Evolutionary conservation across 2,113 vertebrate species (phyloP), one percentile per base, ranked within the genome.

Genomic region (Hepsetus odoe): DNA sequence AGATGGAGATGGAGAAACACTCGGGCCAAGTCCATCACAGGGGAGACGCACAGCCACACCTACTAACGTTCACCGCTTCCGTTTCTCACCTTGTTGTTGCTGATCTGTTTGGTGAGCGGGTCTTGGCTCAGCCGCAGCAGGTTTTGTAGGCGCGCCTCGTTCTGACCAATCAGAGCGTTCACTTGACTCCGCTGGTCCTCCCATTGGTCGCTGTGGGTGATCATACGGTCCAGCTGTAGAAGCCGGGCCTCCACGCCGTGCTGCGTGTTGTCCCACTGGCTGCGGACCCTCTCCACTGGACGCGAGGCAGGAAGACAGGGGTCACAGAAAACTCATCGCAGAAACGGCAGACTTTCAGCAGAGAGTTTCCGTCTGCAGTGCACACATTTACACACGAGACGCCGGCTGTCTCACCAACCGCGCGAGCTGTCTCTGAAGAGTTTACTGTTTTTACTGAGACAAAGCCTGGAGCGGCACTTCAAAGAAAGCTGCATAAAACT

Each of bases 261-360:
- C 88, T 99, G 95, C 0, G 97, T 98, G 72, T 32, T 91, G 83
- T 99, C 97, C 97, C 97, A 99, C 81, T 97, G 97, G 88, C 82
- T 95, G 85, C 92, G 95, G 1, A 99, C 94, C 85, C 89, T 96
- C 80, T 99, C 96, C 92, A 98, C 98, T 99, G 59, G 5, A 77
- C 38, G 80, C 44, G 80, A 28, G 83, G 20, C 5, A 55, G 46
- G 26, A 16, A 53, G 49, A n/a, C 10, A 40, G 10, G 0, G 38
- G 20, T 28, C 33, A 55, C 14, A 64, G 14, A 51, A 76, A 11
- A 69, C 42, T 62, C 3, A 38, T 20, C 14, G 22, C 18, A 5
- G 16, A 18, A 32, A 35, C 1, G 8, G 18, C 5, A 53, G 20
- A 20, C 14, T 1, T 20, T 18, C 51, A 1, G 2, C 51, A 20